Conservation (phyloP, 2,888 invertebrate genomes). For the Harmothoe impar region DNA sequence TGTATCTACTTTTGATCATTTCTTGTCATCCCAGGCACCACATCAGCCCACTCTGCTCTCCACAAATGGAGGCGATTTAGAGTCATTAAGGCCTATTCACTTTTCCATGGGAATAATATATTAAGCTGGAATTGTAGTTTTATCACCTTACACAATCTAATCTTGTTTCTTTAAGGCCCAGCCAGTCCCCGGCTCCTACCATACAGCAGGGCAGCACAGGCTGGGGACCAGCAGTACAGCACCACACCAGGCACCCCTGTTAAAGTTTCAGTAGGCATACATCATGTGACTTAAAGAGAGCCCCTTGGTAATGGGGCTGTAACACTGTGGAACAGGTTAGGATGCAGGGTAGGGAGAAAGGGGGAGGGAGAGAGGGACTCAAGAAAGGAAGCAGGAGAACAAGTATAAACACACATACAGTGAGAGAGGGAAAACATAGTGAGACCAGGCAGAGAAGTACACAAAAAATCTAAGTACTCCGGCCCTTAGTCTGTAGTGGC, state of each 20-base stretch:
- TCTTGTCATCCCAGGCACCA: no score
- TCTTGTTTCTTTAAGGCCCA: slow-evolving; percentile 14
- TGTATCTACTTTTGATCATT: no score
- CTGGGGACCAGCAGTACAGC: slow-evolving; percentile 13
- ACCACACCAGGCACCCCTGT: background rate
- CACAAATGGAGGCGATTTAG: background rate
- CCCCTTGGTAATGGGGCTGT: background rate
- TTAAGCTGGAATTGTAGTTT: slow-evolving; percentile 26
- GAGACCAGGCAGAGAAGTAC: no score
- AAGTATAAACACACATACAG: no score
- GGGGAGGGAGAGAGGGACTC: no score
- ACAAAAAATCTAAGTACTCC: no score
- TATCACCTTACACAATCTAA: slow-evolving; percentile 16
- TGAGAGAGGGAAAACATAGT: no score
- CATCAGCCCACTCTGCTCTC: no score
- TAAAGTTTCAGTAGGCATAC: slow-evolving; percentile 27
- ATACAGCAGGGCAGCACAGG: background rate
- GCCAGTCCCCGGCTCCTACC: background rate
- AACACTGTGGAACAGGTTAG: background rate
- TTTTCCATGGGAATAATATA: slow-evolving; percentile 18
- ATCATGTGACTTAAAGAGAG: slow-evolving; percentile 26
- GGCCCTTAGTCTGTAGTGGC: no score
- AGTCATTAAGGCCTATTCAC: background rate
- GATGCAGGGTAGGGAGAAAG: no score
- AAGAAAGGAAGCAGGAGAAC: no score